Percentiles rank a stretch among this genome's conserved stretches.
phyloP scores from a whole-genome alignment of 2,888 invertebrate species.

The Acronicta leporina region DNA sequence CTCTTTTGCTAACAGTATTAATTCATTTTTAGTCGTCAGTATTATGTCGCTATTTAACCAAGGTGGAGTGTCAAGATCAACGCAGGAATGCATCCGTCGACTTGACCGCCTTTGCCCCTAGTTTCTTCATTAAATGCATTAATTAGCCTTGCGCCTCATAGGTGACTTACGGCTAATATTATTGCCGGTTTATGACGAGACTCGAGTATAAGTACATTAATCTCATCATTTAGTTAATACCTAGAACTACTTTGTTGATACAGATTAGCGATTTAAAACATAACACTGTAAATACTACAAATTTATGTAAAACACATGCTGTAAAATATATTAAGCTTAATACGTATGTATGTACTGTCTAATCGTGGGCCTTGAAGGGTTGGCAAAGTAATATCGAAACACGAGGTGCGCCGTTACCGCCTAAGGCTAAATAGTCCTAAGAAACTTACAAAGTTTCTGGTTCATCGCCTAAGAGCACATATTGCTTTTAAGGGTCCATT shows the following conservation, averaged over 20 bases:
- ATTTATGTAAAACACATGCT: conserved; percentile 23
- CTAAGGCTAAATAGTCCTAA: conserved; percentile 24
- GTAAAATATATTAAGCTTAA: conserved; percentile 6
- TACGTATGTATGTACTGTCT: conserved; percentile 5
- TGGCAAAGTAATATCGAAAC: conserved; percentile 28
- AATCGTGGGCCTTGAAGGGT: conserved; percentile 12
- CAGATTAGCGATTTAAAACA: conserved; percentile 14
- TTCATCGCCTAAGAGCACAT: conserved; percentile 29
- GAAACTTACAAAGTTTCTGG: conserved; percentile 33
- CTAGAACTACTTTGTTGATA: conserved; percentile 11
- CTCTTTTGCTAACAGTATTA: conserved; percentile 9
- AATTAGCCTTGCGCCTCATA: conserved; percentile 53
- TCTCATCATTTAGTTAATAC: conserved; percentile 27
- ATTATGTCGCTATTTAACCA: conserved; percentile 53
- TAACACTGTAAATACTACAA: conserved; percentile 1
- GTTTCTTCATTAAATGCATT: conserved; percentile 60
- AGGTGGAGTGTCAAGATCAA: conserved; percentile 76
- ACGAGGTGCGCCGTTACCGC: conserved; percentile 21
- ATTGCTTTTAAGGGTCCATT: conserved; percentile 29
- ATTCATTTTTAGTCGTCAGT: conserved; percentile 37
- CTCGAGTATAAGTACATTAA: conserved; percentile 15
- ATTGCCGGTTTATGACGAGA: conserved; percentile 32
- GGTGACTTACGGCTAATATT: conserved; percentile 34
- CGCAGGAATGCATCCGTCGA: conserved; percentile 70
- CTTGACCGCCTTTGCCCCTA: conserved; percentile 75